Percentiles rank a stretch among this genome's conserved stretches.
These are phyloP conservation scores for Pollimyrus isidori DNA, from an alignment of 2,113 vertebrate genomes.

Conservation along the genomic window DNA sequence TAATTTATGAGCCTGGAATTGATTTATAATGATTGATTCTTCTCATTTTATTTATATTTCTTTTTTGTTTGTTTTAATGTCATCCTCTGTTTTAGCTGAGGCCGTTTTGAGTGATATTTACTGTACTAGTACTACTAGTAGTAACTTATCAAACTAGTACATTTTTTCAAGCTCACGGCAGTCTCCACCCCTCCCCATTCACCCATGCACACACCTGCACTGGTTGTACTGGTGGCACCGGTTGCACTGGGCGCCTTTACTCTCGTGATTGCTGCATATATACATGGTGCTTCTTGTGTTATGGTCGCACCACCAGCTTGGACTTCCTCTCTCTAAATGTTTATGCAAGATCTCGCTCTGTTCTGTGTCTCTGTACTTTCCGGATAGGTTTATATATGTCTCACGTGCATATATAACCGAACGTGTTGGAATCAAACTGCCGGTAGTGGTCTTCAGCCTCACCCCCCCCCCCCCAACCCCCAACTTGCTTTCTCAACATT, in stretches of 20 bases:
- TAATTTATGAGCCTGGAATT: slow-evolving; percentile 57
- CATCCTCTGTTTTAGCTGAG: slow-evolving; percentile 77
- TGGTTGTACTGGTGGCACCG: slow-evolving; percentile 55
- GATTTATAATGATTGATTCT: slow-evolving; percentile 44
- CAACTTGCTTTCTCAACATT: background rate
- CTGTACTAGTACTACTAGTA: background rate
- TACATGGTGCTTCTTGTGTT: slow-evolving; percentile 79
- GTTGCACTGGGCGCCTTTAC: slow-evolving; percentile 50
- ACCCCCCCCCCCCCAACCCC: background rate
- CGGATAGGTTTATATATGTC: slow-evolving; percentile 61
- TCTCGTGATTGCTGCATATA: slow-evolving; percentile 59
- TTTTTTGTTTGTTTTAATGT: slow-evolving; percentile 50
- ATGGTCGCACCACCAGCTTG: slow-evolving; percentile 84
- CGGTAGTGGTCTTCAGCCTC: background rate
- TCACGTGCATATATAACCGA: slow-evolving; percentile 60
- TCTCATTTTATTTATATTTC: slow-evolving; percentile 31
- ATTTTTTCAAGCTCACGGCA: slow-evolving; percentile 28
- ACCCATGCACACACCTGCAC: slow-evolving; percentile 66
- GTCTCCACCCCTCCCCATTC: slow-evolving; percentile 51
- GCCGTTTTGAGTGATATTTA: slow-evolving; percentile 46
- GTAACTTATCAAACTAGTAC: background rate
- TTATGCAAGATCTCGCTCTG: slow-evolving; percentile 62
- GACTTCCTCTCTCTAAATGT: slow-evolving; percentile 65
- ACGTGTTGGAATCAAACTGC: slow-evolving; percentile 14
- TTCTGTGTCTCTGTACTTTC: slow-evolving; percentile 45